Conservation (phyloP, 2,797 vertebrate species). For the Centroberyx gerrardi region DNA sequence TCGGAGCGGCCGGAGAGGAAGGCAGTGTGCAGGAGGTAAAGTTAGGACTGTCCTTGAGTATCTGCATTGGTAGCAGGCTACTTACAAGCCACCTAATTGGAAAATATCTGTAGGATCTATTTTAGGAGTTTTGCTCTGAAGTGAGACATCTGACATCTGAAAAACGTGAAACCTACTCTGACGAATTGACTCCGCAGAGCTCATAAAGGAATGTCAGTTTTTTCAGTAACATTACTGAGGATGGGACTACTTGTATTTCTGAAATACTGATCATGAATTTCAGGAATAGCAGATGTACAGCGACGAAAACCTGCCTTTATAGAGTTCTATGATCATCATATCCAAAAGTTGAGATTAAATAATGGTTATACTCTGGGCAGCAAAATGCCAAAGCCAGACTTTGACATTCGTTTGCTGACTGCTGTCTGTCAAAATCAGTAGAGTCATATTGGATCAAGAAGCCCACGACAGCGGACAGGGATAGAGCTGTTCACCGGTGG, state of each 20-base stretch:
- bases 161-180: not conserved
- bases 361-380: constrained; percentile 19
- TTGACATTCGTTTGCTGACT: constrained; percentile 36
- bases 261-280: too few species aligned
- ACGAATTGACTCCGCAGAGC: not conserved
- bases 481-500: constrained; percentile 43
- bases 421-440: constrained; percentile 57
- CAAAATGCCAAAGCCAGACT: constrained; percentile 43
- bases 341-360: constrained; percentile 8
- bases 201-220: not conserved
- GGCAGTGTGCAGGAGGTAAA: constrained; percentile 52
- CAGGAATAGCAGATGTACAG: not conserved
- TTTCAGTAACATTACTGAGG: too few species aligned
- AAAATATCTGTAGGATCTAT: constrained; percentile 11
- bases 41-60: constrained; percentile 65
- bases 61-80: constrained; percentile 50
- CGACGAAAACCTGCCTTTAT: not conserved
- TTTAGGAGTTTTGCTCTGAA: constrained; percentile 3
- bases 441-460: constrained; percentile 54
- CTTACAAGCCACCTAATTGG: constrained; percentile 27
- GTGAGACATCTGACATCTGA: not conserved
- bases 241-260: too few species aligned
- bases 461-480: constrained; percentile 33
- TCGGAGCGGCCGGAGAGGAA: constrained; percentile 35
- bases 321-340: constrained; percentile 1